phyloP scores from a whole-genome alignment of 2,113 vertebrate genomes.

The Laterallus jamaicensis region DNA sequence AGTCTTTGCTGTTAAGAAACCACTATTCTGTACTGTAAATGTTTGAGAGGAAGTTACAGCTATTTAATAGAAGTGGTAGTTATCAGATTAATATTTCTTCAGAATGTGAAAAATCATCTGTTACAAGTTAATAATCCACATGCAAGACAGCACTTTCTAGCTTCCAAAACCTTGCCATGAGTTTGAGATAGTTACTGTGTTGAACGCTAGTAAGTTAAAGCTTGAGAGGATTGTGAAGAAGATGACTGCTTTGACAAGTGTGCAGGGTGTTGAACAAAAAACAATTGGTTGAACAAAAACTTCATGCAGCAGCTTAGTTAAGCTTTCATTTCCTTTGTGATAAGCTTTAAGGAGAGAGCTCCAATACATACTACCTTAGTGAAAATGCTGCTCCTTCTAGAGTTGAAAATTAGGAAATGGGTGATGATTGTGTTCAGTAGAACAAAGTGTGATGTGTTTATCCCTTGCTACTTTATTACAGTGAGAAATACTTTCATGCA shows the following conservation, averaged over 20 bases:
- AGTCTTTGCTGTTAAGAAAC: background rate
- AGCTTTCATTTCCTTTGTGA: background rate
- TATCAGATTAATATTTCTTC: background rate
- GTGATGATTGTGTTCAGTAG: background rate
- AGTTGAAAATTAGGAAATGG: background rate
- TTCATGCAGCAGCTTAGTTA: background rate
- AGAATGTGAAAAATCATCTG: background rate
- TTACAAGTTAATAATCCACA: background rate
- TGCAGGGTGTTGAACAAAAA: background rate
- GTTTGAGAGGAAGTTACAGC: background rate
- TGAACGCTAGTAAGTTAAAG: background rate
- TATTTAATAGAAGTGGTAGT: background rate
- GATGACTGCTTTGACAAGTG: background rate
- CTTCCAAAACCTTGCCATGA: background rate
- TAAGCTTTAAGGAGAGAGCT: background rate
- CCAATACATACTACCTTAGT: no score
- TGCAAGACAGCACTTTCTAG: background rate
- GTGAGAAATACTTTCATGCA: background rate
- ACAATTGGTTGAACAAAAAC: background rate
- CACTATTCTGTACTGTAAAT: background rate
- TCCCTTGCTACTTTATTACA: background rate
- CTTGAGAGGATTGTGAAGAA: background rate
- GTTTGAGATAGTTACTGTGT: background rate
- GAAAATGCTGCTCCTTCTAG: background rate
- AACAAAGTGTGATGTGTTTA: accelerated